phyloP scores from a whole-genome alignment of 2,113 vertebrate genomes.

The Desmodus rotundus region DNA sequence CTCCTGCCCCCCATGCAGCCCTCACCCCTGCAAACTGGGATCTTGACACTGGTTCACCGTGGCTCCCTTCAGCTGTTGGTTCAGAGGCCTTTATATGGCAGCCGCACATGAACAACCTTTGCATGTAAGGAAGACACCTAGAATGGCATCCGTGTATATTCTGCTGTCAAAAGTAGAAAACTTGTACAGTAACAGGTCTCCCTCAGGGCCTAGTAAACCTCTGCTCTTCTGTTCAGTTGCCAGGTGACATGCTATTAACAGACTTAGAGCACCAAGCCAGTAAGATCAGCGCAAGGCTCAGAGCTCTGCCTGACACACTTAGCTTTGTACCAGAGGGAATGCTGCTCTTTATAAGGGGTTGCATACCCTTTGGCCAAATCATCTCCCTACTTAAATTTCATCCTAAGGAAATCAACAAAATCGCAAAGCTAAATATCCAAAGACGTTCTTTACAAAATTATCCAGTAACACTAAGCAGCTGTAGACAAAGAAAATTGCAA shows the following conservation, averaged over 20 bases:
- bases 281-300: not conserved
- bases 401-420: conserved; percentile 37
- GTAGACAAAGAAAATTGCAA: conserved; percentile 36
- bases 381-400: not conserved
- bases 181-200: not conserved
- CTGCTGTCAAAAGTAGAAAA: not conserved
- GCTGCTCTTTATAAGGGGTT: not conserved
- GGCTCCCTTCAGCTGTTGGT: not conserved
- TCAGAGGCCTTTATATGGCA: not conserved
- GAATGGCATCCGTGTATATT: not conserved
- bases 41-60: not conserved
- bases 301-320: not conserved
- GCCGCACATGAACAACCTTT: not conserved
- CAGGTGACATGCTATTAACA: conserved; percentile 19
- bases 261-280: not conserved
- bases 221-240: conserved; percentile 3
- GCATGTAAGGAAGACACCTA: not conserved
- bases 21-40: not conserved
- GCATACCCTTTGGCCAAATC: not conserved
- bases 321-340: not conserved
- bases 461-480: conserved; percentile 42
- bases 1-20: accelerated
- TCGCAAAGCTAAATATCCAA: conserved; percentile 11
- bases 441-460: conserved; percentile 25
- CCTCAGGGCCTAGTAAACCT: not conserved